Base-by-base conservation (phyloP, 2,888 invertebrate genomes). In the Pherbina coryleti region DNA sequence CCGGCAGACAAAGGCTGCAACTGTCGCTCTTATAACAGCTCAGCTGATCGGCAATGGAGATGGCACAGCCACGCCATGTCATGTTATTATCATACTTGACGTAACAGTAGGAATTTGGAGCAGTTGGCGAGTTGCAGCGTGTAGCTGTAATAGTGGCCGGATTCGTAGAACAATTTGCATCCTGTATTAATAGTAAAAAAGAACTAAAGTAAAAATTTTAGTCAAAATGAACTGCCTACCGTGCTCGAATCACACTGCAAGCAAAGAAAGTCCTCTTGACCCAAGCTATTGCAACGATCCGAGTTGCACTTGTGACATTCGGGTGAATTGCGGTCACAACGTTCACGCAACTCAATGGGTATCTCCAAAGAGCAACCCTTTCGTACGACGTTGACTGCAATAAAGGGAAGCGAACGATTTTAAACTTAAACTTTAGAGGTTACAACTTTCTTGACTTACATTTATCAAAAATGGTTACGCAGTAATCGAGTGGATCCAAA, bases 321-420 rank as follows among this genome's bases (percentile, higher is more conserved):
- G 1, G 78, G 22, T 0, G 81, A 78, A 3, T 82, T 75, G 3
- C 78, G 51, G 11, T 85, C 83, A 62, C 88, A 89, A 17, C 84
- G 86, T 0, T 75, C 69, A 0, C 87, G 85, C 78, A 86, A 73
- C 8, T 83, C 74, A 7, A 82, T 76, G 0, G 88, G 85, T 49
- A 88, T 84, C 64, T 87, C 85, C 53, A 86, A 71, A 0, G 84
- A 87, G 77, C 89, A 89, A n/a, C 89, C 89, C 53, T 85, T 86
- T 76, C 81, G 84, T 2, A 88, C 78, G 3, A 82, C 82, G 72
- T 74, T 78, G 51, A 80, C 82, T 81, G 11, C 14, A 51, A 62
- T 44, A 3, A 9, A 11, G 1, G 67, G 28, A 34, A 67, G 57
- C 34, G 49, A 19, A 31, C 34, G 8, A n/a, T 22, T 49, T 1